A percentile compares a stretch with the other conserved stretches of the same genome.
phyloP scores from a whole-genome alignment of 2,888 invertebrate genomes.

The Folsomia manolachei region DNA sequence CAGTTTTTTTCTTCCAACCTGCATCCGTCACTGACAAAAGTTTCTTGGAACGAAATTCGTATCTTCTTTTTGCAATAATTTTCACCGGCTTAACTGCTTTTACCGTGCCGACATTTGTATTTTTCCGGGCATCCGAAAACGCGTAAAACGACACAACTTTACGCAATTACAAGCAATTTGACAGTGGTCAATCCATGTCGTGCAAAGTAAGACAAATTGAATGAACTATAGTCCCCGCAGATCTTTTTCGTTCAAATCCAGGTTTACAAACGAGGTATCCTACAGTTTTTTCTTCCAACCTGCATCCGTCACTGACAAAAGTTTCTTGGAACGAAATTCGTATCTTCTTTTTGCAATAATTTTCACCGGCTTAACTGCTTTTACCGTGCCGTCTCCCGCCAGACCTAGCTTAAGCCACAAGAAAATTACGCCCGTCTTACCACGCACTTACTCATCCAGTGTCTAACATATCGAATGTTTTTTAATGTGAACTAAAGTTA shows the following conservation, averaged over 20 bases:
- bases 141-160: too few relatives aligned
- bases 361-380: slow-evolving; percentile 14
- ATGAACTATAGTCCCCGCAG: too few relatives aligned
- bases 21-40: slow-evolving; percentile 36
- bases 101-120: too few relatives aligned
- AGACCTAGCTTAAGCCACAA: neutral
- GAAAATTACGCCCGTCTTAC: slow-evolving; percentile 3
- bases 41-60: slow-evolving; percentile 23
- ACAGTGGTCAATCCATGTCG: neutral
- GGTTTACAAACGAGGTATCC: neutral
- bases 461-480: slow-evolving; percentile 1
- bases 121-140: too few relatives aligned
- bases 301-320: slow-evolving; percentile 36
- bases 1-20: slow-evolving; percentile 5
- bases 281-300: slow-evolving; percentile 1
- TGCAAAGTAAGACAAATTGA: too few relatives aligned
- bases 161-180: neutral
- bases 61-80: slow-evolving; percentile 26
- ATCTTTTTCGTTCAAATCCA: too few relatives aligned
- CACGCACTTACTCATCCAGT: neutral
- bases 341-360: slow-evolving; percentile 25
- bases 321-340: slow-evolving; percentile 24
- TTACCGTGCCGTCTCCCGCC: neutral
- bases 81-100: slow-evolving; percentile 12
- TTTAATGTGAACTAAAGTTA: neutral